Evolutionary conservation across 1,140 invertebrate species (phyloP).

Genomic region (Lepidurus arcticus): DNA sequence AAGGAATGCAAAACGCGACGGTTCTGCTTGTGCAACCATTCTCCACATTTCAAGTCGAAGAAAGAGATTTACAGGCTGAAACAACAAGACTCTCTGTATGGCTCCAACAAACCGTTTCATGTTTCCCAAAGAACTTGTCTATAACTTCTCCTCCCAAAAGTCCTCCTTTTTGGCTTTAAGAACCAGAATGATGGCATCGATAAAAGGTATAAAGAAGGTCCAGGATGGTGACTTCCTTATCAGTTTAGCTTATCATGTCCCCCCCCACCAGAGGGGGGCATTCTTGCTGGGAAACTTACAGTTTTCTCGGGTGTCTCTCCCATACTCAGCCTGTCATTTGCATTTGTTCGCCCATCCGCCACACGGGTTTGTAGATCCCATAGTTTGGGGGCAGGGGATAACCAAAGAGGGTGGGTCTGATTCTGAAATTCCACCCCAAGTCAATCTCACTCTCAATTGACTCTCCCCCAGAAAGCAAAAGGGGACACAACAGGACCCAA

Average conservation of each 20-base stretch:
- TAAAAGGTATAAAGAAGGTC: constrained; percentile 15
- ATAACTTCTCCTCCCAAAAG: not conserved
- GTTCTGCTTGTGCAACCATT: too few species aligned
- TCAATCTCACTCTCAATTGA: not conserved
- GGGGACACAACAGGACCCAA: not conserved
- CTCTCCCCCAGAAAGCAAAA: not conserved
- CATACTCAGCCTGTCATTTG: not conserved
- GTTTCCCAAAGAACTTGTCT: constrained; percentile 7
- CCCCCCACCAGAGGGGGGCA: not conserved
- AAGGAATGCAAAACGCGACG: too few species aligned
- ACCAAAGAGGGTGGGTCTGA: not conserved
- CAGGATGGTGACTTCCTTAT: not conserved
- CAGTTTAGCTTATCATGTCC: not conserved
- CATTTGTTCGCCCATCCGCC: not conserved
- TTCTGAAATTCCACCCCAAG: not conserved
- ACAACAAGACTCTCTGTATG: not conserved
- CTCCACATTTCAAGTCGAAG: too few species aligned
- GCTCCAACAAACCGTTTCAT: constrained; percentile 11
- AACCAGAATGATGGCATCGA: constrained; percentile 8
- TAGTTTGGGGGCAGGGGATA: not conserved
- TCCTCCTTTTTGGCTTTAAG: not conserved
- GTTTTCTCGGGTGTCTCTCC: not conserved
- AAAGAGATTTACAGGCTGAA: not conserved
- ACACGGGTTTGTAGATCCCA: not conserved
- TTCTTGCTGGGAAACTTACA: not conserved